Evolutionary conservation across 2,113 vertebrate genomes (phyloP), one percentile per base, ranked within the genome.

Genomic region (Bufo bufo): DNA sequence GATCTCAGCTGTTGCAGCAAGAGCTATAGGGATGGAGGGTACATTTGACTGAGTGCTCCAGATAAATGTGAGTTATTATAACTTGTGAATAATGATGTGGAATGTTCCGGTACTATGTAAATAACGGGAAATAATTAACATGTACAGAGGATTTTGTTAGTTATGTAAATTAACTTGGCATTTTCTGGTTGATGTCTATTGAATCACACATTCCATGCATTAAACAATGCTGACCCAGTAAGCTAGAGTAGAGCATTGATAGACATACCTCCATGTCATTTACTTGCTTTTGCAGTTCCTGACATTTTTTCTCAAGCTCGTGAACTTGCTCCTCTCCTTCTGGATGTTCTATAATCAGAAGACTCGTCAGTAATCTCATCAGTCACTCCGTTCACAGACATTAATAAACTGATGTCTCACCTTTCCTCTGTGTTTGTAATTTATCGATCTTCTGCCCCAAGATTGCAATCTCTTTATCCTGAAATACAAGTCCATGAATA

Each of bases 191-290:
- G 1, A 0, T 77, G 52, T 52, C 52, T 6, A 52, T 77, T 4
- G 17, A 52, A 11, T 11, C 10, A 78, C 13, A 6, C 10, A 74
- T n/a, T 23, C 4, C 49, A 54, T 54, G 5, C 16, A 49, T 16
- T n/a, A 23, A 78, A n/a, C 19, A 50, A 54, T 47, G 43, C 43
- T 74, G 43, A 49, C 23, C 54, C 6, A 7, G 4, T 50, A 16
- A 8, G n/a, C 1, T 50, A 50, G 9, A 79, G 20, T 6, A 43
- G 19, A 14, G 2, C 16, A 61, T 16, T 59, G 14, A 80, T 10
- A 47, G 20, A 71, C 94, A 95, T 87, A 97, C 98, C 96, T 99
- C 97, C 98, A 99, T 99, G 92, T 99, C 96, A 89, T 77, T 85
- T 33, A 99, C 93, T 93, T 97, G 96, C 58, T 75, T 92, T 91